Conservation (phyloP, 2,888 invertebrate species). For the Nephrotoma guestfalica region DNA sequence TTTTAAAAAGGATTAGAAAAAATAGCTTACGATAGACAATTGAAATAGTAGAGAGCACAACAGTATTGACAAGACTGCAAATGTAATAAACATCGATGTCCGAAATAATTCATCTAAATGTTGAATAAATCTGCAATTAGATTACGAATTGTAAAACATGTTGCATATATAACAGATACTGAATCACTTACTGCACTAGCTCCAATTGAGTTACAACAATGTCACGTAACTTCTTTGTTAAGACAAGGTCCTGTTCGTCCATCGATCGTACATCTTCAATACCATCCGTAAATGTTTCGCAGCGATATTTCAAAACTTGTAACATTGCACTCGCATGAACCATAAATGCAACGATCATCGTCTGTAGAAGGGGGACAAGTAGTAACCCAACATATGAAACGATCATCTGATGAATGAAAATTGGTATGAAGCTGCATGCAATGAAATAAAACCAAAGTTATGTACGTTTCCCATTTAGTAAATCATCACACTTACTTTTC, state of each 20-base stretch:
- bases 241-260: not conserved
- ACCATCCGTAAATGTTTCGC: not conserved
- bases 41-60: slow-evolving; percentile 8
- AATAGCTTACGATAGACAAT: not conserved
- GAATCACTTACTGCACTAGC: not conserved
- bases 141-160: not conserved
- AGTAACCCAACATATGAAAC: not conserved
- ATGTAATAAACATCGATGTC: slow-evolving; percentile 5
- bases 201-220: not conserved
- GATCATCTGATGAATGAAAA: not conserved
- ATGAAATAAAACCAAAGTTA: not conserved
- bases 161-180: not conserved
- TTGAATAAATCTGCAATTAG: not conserved
- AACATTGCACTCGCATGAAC: not conserved
- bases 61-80: slow-evolving; percentile 7
- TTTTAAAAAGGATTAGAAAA: too few species aligned
- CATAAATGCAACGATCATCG: not conserved
- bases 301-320: not conserved
- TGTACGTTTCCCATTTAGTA: too few species aligned
- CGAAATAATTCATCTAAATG: slow-evolving; percentile 2
- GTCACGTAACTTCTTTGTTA: not conserved
- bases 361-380: not conserved
- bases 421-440: not conserved
- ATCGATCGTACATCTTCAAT: not conserved
- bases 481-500: not conserved